Base-by-base conservation (phyloP, 1,140 invertebrate species). In the Neodiprion pinetum region DNA sequence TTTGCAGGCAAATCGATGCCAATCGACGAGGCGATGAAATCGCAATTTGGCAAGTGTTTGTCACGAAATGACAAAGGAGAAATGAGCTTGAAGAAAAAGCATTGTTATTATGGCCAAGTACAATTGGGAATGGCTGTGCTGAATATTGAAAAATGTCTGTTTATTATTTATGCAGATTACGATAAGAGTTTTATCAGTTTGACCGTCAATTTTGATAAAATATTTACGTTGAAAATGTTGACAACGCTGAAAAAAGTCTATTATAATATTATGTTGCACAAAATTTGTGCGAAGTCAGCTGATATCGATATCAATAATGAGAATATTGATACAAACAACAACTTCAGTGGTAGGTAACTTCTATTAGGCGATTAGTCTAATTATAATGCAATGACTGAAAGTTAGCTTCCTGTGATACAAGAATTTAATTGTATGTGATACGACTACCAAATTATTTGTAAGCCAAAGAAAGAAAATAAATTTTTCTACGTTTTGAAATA, bases 41-140 rank as follows among this genome's bases (percentile, higher is more conserved):
- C 17, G 10, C 21, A 11, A 12, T 12, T 69, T 3, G 67, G 67
- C 12, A 69, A 23, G 47, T 71, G 14, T 47, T 1, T 71, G 28
- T 40, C 28, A 40, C 28, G 5, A 40, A 40, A 40, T 40, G 28
- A 40, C 28, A 40, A 40, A 40, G 28, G 28, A 3, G 28, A 40
- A 40, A 40, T 40, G 28, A 70, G 4, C 8, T 70, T 75, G 49
- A 74, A 75, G 75, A 61, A 76, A 66, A 76, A 76, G 21, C 73
- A 78, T 53, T 67, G 68, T 65, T 78, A 76, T 49, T 76, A 76
- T 69, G 73, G 71, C 4, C 76, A 77, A 71, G 69, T 75, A 0
- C 76, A 77, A n/a, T 71, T 75, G 9, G 74, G 74, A 7, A 78
- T 78, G 77, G 68, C 70, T 10, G 48, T 76, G 49, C 53, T 79